Percentiles rank a stretch among this genome's conserved stretches.
These are phyloP conservation scores for Malachius bipustulatus DNA, from an alignment of 2,888 invertebrate species.

Conservation along the genomic window DNA sequence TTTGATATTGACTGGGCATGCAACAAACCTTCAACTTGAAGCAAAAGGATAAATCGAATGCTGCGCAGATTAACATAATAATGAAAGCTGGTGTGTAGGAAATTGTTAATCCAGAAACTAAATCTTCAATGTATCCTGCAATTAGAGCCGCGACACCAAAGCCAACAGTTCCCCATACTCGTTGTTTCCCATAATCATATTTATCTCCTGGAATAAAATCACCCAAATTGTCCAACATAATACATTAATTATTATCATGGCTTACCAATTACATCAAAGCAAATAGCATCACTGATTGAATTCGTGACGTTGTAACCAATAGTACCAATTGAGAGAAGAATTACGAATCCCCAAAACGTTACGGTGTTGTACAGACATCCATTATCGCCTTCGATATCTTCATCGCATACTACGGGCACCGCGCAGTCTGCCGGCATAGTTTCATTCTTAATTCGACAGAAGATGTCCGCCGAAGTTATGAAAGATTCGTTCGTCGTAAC, in stretches of 20 bases:
- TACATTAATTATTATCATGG: constrained; percentile 12
- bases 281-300: constrained; percentile 80
- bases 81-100: constrained; percentile 64
- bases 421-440: neutral
- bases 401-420: constrained; percentile 19
- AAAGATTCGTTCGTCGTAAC: neutral
- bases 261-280: constrained; percentile 74
- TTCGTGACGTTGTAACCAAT: constrained; percentile 77
- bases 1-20: constrained; percentile 15
- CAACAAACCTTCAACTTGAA: constrained; percentile 50
- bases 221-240: too few relatives aligned
- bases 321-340: constrained; percentile 59
- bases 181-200: constrained; percentile 62
- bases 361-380: constrained; percentile 44
- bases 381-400: constrained; percentile 26
- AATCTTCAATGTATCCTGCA: constrained; percentile 57
- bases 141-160: constrained; percentile 63
- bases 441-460: neutral
- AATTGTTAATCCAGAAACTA: constrained; percentile 44
- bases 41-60: constrained; percentile 56
- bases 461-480: neutral
- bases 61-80: constrained; percentile 50
- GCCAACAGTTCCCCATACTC: constrained; percentile 74
- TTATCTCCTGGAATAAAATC: constrained; percentile 53
- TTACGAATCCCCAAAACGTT: constrained; percentile 62